A percentile compares a stretch with the other conserved stretches of the same genome.
phyloP scores from a whole-genome alignment of 2,113 vertebrate species.

The Rhinolophus ferrumequinum region DNA sequence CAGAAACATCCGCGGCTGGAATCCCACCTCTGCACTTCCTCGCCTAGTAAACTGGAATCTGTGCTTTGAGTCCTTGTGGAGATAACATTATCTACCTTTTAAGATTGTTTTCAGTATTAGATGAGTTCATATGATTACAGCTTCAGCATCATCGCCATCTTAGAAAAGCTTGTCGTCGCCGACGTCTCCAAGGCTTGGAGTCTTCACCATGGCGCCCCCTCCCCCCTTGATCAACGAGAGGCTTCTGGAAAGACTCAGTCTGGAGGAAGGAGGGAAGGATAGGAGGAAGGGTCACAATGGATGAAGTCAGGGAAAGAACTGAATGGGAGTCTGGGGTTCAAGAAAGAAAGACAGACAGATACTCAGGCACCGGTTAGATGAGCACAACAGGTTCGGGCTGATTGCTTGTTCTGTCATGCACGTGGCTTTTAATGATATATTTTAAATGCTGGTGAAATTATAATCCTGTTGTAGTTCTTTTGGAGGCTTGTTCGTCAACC shows the following conservation, averaged over 20 bases:
- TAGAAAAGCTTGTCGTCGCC: neutral
- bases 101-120: neutral
- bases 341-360: neutral
- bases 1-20: neutral
- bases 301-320: neutral
- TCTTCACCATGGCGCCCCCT: neutral
- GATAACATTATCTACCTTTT: neutral
- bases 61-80: neutral
- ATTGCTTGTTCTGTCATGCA: neutral
- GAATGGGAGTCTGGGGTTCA: neutral
- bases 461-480: conserved; percentile 54
- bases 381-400: neutral
- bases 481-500: conserved; percentile 60
- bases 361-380: neutral
- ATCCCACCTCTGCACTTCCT: neutral
- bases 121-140: neutral
- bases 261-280: neutral
- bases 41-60: neutral
- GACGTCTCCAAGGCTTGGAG: neutral
- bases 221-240: neutral
- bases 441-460: conserved; percentile 65
- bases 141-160: neutral
- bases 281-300: neutral
- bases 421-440: conserved; percentile 48
- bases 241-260: neutral